Conservation (phyloP, 2,888 invertebrate genomes). For the Oeneis ivallda region DNA sequence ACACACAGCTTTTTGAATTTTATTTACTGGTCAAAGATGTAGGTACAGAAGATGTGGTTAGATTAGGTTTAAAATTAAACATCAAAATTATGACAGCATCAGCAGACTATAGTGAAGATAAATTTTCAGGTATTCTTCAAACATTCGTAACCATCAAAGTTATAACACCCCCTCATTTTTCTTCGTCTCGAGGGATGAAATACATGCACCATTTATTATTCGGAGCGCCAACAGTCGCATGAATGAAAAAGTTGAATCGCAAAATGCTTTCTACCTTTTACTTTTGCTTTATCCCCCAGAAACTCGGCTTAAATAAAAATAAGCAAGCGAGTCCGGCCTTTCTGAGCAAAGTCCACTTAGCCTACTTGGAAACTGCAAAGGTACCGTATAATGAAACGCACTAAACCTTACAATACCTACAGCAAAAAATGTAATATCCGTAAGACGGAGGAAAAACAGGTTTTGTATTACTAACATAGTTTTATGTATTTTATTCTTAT, state of each 20-base stretch:
- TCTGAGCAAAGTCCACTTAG: slow-evolving; percentile 33
- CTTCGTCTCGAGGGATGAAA: slow-evolving; percentile 19
- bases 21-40: neutral
- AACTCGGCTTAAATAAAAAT: slow-evolving; percentile 35
- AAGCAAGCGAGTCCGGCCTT: slow-evolving; percentile 31
- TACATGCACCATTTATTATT: slow-evolving; percentile 28
- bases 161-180: slow-evolving; percentile 15
- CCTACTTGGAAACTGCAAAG: slow-evolving; percentile 33
- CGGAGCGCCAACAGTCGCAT: slow-evolving; percentile 24
- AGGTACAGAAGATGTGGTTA: neutral
- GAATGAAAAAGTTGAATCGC: slow-evolving; percentile 35
- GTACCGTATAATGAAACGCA: slow-evolving; percentile 32
- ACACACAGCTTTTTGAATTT: no score
- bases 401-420: slow-evolving; percentile 21
- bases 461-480: slow-evolving; percentile 29
- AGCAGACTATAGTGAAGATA: slow-evolving; percentile 4
- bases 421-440: no score
- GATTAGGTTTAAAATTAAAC: neutral
- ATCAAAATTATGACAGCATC: neutral
- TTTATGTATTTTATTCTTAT: slow-evolving; percentile 24
- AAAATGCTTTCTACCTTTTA: slow-evolving; percentile 32
- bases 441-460: slow-evolving; percentile 24
- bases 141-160: slow-evolving; percentile 14
- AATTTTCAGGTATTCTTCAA: slow-evolving; percentile 1
- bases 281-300: slow-evolving; percentile 28